Evolutionary conservation across 2,888 invertebrate species (phyloP).

Genomic region (Thera britannica): DNA sequence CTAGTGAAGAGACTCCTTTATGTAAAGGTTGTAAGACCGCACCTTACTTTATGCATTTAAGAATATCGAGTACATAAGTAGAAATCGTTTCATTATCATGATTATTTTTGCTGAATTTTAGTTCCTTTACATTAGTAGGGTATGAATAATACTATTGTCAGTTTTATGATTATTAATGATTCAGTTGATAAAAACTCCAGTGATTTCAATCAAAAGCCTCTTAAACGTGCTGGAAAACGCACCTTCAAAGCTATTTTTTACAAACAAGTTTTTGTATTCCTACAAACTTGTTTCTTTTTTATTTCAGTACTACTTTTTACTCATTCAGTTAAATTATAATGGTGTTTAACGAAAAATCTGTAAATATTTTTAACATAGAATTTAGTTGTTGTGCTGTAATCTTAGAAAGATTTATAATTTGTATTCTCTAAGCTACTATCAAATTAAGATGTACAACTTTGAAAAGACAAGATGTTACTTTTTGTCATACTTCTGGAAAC

Average conservation of each 20-base stretch:
- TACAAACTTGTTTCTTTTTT: not conserved
- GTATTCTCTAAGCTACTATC: slow-evolving; percentile 30
- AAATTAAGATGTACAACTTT: slow-evolving; percentile 24
- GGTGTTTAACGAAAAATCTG: slow-evolving; percentile 26
- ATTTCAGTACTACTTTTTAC: not conserved
- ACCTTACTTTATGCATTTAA: slow-evolving; percentile 35
- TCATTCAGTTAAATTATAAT: slow-evolving; percentile 16
- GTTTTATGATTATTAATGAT: not conserved
- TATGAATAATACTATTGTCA: not conserved
- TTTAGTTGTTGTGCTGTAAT: slow-evolving; percentile 31
- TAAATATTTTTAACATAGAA: slow-evolving; percentile 35
- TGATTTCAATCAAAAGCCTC: no score
- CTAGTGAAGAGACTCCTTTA: slow-evolving; percentile 36
- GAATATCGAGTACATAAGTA: slow-evolving; percentile 16
- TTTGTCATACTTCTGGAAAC: slow-evolving; percentile 31
- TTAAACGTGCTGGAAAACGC: not conserved
- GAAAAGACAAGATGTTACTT: slow-evolving; percentile 40
- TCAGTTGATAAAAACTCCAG: not conserved
- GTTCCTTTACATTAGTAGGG: slow-evolving; percentile 11
- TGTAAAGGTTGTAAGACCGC: slow-evolving; percentile 15
- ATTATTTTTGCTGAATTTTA: slow-evolving; percentile 9
- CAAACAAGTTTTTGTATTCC: not conserved
- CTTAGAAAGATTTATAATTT: slow-evolving; percentile 19
- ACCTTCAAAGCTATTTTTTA: not conserved
- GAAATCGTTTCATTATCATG: slow-evolving; percentile 8